Conservation (phyloP, 2,113 vertebrate species). For the Heliornis fulica region DNA sequence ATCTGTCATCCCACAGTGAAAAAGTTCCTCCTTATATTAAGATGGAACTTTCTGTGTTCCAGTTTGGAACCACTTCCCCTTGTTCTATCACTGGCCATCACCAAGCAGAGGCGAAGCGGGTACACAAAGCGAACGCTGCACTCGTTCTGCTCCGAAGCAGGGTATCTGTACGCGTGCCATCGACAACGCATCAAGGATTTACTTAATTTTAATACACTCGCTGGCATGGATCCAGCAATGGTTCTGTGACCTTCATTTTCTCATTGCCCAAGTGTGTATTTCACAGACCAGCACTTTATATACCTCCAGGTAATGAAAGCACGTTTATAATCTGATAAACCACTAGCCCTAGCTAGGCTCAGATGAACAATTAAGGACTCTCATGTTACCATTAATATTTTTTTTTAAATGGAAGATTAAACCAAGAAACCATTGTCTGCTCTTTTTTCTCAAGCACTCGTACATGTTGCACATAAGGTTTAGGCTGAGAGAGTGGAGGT, state of each 20-base stretch:
- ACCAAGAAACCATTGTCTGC: background rate
- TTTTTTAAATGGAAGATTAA: background rate
- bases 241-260: background rate
- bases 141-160: background rate
- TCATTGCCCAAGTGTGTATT: background rate
- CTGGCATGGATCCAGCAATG: background rate
- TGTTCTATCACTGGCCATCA: too few species aligned
- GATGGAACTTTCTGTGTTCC: too few species aligned
- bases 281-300: background rate
- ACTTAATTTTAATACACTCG: background rate
- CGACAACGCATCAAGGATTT: background rate
- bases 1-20: too few species aligned
- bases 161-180: fast-evolving
- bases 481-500: too few species aligned
- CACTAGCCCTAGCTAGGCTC: background rate
- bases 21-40: too few species aligned
- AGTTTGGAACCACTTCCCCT: too few species aligned
- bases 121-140: fast-evolving
- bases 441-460: background rate
- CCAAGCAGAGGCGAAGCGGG: too few species aligned
- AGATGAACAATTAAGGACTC: background rate
- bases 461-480: background rate
- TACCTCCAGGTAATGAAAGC: background rate
- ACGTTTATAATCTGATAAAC: background rate
- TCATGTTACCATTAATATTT: background rate